Conservation (phyloP, 92 coral and sea anemone genomes). For the Diadumene lineata region DNA sequence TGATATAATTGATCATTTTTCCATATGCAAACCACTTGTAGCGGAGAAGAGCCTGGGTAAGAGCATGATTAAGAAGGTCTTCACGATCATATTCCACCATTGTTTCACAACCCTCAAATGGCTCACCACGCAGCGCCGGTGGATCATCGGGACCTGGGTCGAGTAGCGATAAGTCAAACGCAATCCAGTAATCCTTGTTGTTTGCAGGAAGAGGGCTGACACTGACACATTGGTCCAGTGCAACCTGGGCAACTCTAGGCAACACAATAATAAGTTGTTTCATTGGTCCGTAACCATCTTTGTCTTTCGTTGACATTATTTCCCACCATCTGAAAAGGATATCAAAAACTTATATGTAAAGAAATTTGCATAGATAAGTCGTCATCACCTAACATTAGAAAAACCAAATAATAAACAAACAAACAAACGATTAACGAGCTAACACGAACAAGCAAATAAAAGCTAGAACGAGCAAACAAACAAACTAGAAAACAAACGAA, state of each 20-base stretch:
- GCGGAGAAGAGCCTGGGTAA: slow-evolving; percentile 63
- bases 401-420: neutral
- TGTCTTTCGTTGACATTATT: slow-evolving; percentile 28
- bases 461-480: no score
- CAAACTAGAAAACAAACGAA: no score
- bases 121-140: neutral
- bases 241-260: slow-evolving; percentile 60
- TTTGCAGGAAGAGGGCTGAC: slow-evolving; percentile 31
- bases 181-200: slow-evolving; percentile 42
- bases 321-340: slow-evolving; percentile 49
- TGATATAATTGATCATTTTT: slow-evolving; percentile 52
- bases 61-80: slow-evolving; percentile 67
- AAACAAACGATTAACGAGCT: neutral
- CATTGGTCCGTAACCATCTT: slow-evolving; percentile 48
- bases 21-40: slow-evolving; percentile 80
- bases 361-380: neutral
- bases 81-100: slow-evolving; percentile 77
- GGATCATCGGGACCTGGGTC: slow-evolving; percentile 70
- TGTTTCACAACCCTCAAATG: slow-evolving; percentile 49
- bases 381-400: neutral
- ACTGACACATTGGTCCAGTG: slow-evolving; percentile 45
- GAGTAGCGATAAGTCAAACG: slow-evolving; percentile 32
- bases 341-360: neutral
- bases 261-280: slow-evolving; percentile 46
- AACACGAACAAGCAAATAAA: neutral